These are phyloP conservation scores for Dorcus hopei DNA, from an alignment of 2,888 invertebrate species.

Conservation along the genomic window DNA sequence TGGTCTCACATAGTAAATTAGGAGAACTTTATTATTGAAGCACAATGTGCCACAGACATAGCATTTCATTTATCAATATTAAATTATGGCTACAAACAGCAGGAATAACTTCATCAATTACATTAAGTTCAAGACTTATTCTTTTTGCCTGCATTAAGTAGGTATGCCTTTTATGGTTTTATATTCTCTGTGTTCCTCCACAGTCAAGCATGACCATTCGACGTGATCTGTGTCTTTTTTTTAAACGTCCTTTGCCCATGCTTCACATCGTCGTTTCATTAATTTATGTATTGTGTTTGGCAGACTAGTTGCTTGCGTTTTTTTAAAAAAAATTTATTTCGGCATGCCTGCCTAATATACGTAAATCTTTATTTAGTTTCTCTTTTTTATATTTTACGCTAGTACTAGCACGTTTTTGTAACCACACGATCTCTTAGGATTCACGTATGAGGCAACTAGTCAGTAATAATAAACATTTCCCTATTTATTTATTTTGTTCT, in stretches of 20 bases:
- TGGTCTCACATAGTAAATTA: no score
- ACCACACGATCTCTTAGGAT: slow-evolving; percentile 42
- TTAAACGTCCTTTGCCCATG: not conserved
- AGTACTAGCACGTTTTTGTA: slow-evolving; percentile 24
- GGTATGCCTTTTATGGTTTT: slow-evolving; percentile 39
- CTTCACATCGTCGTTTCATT: slow-evolving; percentile 16
- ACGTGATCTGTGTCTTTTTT: no score
- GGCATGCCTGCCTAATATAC: slow-evolving; percentile 29
- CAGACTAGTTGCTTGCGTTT: slow-evolving; percentile 36
- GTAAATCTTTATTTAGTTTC: slow-evolving; percentile 17
- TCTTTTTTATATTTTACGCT: slow-evolving; percentile 13
- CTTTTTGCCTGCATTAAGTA: slow-evolving; percentile 40
- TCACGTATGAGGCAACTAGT: slow-evolving; percentile 53
- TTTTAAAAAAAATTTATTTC: slow-evolving; percentile 22
- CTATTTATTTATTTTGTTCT: slow-evolving; percentile 15
- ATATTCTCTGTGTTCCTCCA: slow-evolving; percentile 10
- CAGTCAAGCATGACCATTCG: no score
- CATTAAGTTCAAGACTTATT: no score
- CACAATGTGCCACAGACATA: no score
- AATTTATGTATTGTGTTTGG: slow-evolving; percentile 22
- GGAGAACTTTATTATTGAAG: no score
- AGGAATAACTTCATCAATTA: no score
- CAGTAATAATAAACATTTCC: slow-evolving; percentile 43
- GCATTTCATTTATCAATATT: no score
- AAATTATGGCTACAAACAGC: no score